Evolutionary conservation across 1,140 invertebrate species (phyloP), one percentile per base, ranked within the genome.

Genomic region (Drosophila santomea): DNA sequence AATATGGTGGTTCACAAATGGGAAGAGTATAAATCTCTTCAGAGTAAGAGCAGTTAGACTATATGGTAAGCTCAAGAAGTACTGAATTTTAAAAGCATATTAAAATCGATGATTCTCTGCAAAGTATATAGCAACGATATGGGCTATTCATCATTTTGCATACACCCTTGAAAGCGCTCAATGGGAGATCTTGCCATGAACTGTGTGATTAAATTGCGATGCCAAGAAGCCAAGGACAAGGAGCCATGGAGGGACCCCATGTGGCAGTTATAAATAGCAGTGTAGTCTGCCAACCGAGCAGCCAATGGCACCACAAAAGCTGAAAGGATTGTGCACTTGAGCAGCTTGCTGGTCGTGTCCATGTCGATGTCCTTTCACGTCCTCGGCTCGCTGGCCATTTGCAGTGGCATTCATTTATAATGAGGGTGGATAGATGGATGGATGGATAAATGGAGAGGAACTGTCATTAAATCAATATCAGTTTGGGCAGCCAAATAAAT

Each of bases 391-490:
- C 41, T 75, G 71, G 20, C 45, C 71, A 72, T 60, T 76, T 66
- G 54, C 38, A 76, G 78, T 44, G 45, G 52, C 78, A 76, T 81
- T 74, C 66, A 82, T 69, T 69, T 69, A 50, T 78, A 69, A 82
- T 64, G 74, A 74, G 36, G 47, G 48, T 10, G 66, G 38, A 54
- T 45, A 1, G 17, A 17, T 17, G 17, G 17, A 17, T 17, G 15
- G 64, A 43, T 45, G 67, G 39, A 54, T 45, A 15, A 56, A 47
- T 23, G 43, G 45, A 55, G 45, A 51, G 63, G 17, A 57, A 47
- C 25, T 78, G 80, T 74, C 80, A 79, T 79, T 83, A 71, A 83
- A 75, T 83, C 75, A 75, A 83, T 83, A 83, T 62, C 75, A 50
- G 25, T 50, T 36, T 36, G 15, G 50, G 52, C 36, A 57, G 43